These are phyloP conservation scores for Limanda limanda DNA, from an alignment of 2,113 vertebrate genomes.

Conservation along the genomic window DNA sequence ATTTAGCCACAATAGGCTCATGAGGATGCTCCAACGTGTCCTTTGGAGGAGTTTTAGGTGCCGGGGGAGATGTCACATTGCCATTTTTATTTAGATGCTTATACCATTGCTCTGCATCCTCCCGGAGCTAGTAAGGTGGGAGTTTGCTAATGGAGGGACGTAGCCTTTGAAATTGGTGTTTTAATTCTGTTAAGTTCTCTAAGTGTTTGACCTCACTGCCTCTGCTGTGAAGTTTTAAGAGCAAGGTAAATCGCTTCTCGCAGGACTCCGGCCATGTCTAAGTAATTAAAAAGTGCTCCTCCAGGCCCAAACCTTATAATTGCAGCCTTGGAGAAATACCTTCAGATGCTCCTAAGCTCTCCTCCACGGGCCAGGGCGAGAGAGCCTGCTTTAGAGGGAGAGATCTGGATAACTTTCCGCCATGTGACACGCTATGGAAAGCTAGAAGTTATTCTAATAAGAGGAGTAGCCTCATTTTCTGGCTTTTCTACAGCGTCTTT, in stretches of 20 bases:
- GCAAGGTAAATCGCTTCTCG: constrained; percentile 34
- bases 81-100: constrained; percentile 33
- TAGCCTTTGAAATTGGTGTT: constrained; percentile 47
- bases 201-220: constrained; percentile 66
- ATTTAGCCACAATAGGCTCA: constrained; percentile 45
- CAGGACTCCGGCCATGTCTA: constrained; percentile 56
- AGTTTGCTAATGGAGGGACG: constrained; percentile 50
- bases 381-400: constrained; percentile 24
- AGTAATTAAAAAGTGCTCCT: constrained; percentile 73
- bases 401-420: constrained; percentile 36
- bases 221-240: constrained; percentile 41
- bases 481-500: constrained; percentile 26
- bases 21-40: constrained; percentile 34
- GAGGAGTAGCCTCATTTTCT: constrained; percentile 7
- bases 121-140: constrained; percentile 17
- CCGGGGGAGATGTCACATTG: constrained; percentile 12
- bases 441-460: constrained; percentile 52
- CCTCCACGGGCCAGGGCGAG: constrained; percentile 8
- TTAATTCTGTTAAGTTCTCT: constrained; percentile 50
- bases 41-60: constrained; percentile 28
- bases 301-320: constrained; percentile 62
- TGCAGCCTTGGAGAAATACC: constrained; percentile 54
- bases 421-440: constrained; percentile 47
- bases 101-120: constrained; percentile 14
- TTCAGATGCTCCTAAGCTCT: constrained; percentile 55